Base-by-base conservation (phyloP, 1,140 invertebrate species). In the Drosophila takahashii region DNA sequence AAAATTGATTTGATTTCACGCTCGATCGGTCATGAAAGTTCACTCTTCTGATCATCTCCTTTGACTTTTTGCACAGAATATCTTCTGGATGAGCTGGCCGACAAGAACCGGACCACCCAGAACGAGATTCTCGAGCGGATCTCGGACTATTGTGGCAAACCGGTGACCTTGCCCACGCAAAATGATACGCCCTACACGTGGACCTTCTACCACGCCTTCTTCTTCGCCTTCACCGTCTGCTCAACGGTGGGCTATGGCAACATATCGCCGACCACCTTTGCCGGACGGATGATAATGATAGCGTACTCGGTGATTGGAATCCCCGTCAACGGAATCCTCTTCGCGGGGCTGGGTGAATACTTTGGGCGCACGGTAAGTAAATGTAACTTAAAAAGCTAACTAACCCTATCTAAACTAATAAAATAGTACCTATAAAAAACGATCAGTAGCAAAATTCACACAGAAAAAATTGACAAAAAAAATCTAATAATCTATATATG, bases 241-340 rank as follows among this genome's bases (percentile, higher is more conserved):
- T 98, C 97, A 83, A 99, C 98, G 6, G 98, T 99, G 74, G 97
- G 97, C 51, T 98, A 98, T 92, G 97, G 97, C 50, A 97, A 98
- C 92, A 93, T 97, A 79, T 95, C 97, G 0, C 97, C 98, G 1
- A 97, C 97, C 9, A 98, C 96, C 1, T 94, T 95, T 58, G 92
- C 96, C 1, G 96, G 97, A 13, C 95, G 97, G 64, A 95, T 98
- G 51, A 93, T 98, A 37, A 98, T 98, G 93, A 98, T 99, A 79
- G 95, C 97, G 62, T 99, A 99, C 91, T 97, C 96, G 0, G 93
- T 99, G 15, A 95, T 99, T 60, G 98, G 98, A n/a, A 98, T 99
- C 67, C 98, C 98, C 0, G 95, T 99, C 87, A 98, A 98, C 86
- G 97, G 96, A 92, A 97, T 98, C 52, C 93, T 98, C 9, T 94